Conservation (phyloP, 2,888 invertebrate genomes). For the Coelogynopora nodosa region DNA sequence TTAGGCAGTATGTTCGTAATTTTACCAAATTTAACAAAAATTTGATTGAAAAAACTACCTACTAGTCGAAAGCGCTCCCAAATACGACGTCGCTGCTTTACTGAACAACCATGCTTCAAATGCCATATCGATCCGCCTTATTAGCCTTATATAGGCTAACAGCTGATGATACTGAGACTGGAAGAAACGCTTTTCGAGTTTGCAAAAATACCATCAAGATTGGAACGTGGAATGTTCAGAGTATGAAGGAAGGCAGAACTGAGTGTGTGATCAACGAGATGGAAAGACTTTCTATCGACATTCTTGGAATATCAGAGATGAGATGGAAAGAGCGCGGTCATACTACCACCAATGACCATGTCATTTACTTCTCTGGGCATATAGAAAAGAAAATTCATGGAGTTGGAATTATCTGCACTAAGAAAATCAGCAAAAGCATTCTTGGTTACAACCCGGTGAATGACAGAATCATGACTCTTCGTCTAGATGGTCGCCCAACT, state of each 20-base stretch:
- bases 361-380: conserved; percentile 29
- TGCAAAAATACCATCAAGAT: conserved; percentile 13
- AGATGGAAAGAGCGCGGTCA: conserved; percentile 33
- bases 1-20: too few species aligned
- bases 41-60: too few species aligned
- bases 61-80: too few species aligned
- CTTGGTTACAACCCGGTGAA: not conserved
- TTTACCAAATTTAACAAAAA: too few species aligned
- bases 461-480: conserved; percentile 19
- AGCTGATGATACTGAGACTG: not conserved
- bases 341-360: not conserved
- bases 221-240: conserved; percentile 32
- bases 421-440: not conserved
- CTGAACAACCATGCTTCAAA: too few species aligned
- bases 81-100: too few species aligned
- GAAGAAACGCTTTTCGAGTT: not conserved
- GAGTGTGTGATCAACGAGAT: conserved; percentile 16
- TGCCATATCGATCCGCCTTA: too few species aligned
- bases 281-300: not conserved
- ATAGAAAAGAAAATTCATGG: not conserved
- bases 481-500: not conserved
- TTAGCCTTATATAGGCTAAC: too few species aligned
- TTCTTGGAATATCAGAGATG: conserved; percentile 28
- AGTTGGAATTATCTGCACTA: conserved; percentile 27
- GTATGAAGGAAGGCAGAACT: conserved; percentile 17